These are phyloP conservation scores for Drepana falcataria DNA, from an alignment of 2,888 invertebrate species.

Conservation along the genomic window DNA sequence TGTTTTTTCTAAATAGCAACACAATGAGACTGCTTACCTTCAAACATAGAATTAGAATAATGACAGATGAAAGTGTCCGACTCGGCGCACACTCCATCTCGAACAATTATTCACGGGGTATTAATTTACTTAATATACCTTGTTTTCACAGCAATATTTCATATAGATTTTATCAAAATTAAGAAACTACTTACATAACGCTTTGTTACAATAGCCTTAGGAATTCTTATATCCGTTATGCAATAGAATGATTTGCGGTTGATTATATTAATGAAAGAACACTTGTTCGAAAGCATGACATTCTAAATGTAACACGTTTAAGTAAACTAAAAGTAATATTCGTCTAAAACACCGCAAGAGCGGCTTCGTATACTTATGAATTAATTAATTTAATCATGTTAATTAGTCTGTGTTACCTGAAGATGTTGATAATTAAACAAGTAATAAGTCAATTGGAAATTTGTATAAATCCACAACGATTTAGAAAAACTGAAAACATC, in stretches of 20 bases:
- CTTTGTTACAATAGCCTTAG: slow-evolving; percentile 24
- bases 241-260: slow-evolving; percentile 5
- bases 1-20: background rate
- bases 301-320: no score
- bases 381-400: slow-evolving; percentile 4
- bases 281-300: background rate
- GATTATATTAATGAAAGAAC: background rate
- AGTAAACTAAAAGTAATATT: no score
- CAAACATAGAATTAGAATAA: slow-evolving; percentile 25
- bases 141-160: slow-evolving; percentile 30
- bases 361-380: background rate
- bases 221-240: slow-evolving; percentile 14
- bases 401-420: slow-evolving; percentile 2
- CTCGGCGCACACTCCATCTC: slow-evolving; percentile 41
- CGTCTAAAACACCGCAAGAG: no score
- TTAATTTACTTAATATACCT: slow-evolving; percentile 47
- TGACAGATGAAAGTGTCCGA: slow-evolving; percentile 31
- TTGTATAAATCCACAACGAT: background rate
- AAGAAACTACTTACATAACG: slow-evolving; percentile 38
- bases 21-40: slow-evolving; percentile 35
- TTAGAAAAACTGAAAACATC: no score
- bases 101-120: slow-evolving; percentile 35
- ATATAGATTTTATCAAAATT: slow-evolving; percentile 35
- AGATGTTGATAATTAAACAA: background rate
- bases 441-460: background rate